Conservation (phyloP, 2,797 vertebrate species). For the Onychomys leucogaster region DNA sequence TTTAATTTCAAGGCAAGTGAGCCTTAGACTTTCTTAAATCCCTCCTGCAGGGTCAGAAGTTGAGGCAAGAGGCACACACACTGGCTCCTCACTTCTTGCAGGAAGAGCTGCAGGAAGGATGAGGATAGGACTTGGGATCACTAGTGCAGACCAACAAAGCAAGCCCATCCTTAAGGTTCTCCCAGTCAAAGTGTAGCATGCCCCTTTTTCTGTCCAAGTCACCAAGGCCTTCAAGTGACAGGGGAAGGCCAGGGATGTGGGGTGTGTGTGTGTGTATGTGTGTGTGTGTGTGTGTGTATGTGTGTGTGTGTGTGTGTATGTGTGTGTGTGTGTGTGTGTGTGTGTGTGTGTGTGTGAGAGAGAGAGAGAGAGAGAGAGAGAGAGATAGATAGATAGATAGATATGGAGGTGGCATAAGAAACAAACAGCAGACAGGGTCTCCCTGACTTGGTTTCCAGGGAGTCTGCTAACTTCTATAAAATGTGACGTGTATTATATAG, state of each 20-base stretch:
- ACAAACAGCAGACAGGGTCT: not conserved
- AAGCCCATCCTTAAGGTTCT: not conserved
- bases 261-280: too few species aligned
- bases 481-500: not conserved
- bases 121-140: not conserved
- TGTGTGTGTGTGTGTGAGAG: too few species aligned
- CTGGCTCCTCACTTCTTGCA: conserved; percentile 11
- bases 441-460: not conserved
- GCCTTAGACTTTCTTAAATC: conserved; percentile 65
- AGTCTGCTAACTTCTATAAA: conserved; percentile 49
- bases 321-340: not conserved
- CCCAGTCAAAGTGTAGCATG: not conserved
- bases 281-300: not conserved
- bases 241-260: not conserved
- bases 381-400: not conserved
- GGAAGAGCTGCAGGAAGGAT: not conserved
- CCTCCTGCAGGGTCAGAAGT: conserved; percentile 56
- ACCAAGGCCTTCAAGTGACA: not conserved
- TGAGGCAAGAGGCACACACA: conserved; percentile 54
- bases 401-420: not conserved
- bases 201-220: not conserved
- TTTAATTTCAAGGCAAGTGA: conserved; percentile 74
- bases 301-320: not conserved
- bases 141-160: not conserved
- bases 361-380: not conserved